Evolutionary conservation across 2,113 vertebrate genomes (phyloP).

Genomic region (Phalacrocorax brasilianus): DNA sequence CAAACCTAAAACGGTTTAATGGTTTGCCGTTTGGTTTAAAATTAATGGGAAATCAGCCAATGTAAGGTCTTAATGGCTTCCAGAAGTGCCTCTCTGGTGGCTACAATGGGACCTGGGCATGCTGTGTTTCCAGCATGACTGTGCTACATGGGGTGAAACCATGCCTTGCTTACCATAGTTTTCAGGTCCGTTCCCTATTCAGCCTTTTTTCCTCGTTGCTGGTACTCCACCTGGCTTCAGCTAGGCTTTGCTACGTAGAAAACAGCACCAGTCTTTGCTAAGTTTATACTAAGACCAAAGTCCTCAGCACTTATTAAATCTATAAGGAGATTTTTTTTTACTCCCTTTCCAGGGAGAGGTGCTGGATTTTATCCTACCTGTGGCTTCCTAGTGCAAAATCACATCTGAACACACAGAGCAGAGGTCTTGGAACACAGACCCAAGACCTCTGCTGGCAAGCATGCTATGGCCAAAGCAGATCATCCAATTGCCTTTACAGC

Average conservation of each 20-base stretch:
- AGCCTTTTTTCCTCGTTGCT: neutral
- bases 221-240: neutral
- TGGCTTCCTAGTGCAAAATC: neutral
- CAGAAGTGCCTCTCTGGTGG: neutral
- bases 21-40: too few species aligned
- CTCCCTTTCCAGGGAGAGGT: neutral
- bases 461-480: neutral
- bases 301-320: neutral
- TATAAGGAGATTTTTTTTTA: neutral
- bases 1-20: neutral
- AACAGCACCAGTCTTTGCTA: neutral
- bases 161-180: rapidly evolving
- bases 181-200: neutral
- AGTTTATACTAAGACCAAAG: neutral
- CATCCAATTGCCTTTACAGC: rapidly evolving
- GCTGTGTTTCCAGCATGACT: neutral
- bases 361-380: neutral
- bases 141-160: neutral
- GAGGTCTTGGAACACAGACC: neutral
- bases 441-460: neutral
- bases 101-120: neutral
- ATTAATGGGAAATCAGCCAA: neutral
- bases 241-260: neutral
- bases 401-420: neutral
- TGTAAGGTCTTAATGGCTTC: neutral